Evolutionary conservation across 2,797 vertebrate species (phyloP).

Genomic region (Pseudomugil gertrudae): DNA sequence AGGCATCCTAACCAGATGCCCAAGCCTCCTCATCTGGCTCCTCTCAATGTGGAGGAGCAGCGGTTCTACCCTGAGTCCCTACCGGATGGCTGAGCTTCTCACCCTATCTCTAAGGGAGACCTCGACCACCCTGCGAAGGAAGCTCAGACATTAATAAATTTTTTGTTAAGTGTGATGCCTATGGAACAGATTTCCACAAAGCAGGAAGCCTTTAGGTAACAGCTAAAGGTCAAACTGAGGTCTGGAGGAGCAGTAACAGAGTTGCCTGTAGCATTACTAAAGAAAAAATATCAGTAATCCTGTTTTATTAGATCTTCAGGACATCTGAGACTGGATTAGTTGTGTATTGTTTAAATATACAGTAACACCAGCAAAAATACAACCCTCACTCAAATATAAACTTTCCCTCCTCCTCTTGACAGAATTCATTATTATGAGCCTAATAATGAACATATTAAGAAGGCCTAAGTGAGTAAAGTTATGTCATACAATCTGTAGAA

Average conservation of each 20-base stretch:
- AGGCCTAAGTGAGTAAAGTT: not conserved
- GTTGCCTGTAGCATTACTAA: not conserved
- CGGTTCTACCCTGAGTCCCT: too few relatives aligned
- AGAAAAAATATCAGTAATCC: not conserved
- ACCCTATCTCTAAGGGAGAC: too few relatives aligned
- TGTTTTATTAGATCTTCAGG: not conserved
- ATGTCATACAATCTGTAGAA: not conserved
- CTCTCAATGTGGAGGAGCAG: too few relatives aligned
- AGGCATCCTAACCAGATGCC: too few relatives aligned
- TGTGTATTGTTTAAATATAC: not conserved
- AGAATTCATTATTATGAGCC: not conserved
- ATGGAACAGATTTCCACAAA: too few relatives aligned
- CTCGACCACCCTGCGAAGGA: too few relatives aligned
- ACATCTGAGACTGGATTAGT: not conserved
- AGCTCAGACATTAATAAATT: too few relatives aligned
- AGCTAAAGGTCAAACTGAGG: not conserved
- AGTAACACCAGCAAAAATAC: not conserved
- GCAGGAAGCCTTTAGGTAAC: too few relatives aligned
- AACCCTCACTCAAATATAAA: not conserved
- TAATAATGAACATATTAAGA: not conserved
- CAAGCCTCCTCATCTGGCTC: too few relatives aligned
- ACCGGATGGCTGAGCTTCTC: too few relatives aligned
- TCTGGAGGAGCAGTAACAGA: not conserved
- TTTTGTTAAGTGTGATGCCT: too few relatives aligned
- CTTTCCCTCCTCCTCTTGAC: not conserved